These are phyloP conservation scores for Philantomba maxwellii DNA, from an alignment of 2,113 vertebrate genomes.

Conservation along the genomic window DNA sequence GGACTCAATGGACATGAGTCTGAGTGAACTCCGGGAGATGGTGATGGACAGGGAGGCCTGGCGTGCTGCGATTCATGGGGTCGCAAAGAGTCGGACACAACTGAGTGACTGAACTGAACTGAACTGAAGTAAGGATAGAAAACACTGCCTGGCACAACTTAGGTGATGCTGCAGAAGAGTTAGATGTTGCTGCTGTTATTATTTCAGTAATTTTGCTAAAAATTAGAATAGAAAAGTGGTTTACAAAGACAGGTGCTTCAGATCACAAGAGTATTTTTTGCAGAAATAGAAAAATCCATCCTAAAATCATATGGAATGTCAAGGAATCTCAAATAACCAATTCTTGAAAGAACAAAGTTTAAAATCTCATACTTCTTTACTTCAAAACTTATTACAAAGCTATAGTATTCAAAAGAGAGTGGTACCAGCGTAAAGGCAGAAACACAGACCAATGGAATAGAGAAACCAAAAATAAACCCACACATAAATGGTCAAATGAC, in stretches of 20 bases:
- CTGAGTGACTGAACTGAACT: too few relatives aligned
- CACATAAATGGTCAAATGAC: neutral
- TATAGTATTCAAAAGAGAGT: neutral
- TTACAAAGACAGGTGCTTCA: neutral
- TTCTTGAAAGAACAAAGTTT: neutral
- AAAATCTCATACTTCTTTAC: neutral
- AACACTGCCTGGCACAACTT: neutral
- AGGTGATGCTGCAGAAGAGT: neutral
- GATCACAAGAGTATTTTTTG: neutral
- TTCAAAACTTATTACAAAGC: neutral
- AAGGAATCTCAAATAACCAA: neutral
- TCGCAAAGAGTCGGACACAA: too few relatives aligned
- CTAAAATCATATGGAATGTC: neutral
- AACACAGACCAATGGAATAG: neutral
- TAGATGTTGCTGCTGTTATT: neutral
- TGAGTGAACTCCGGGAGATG: too few relatives aligned
- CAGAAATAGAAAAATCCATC: neutral
- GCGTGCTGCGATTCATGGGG: too few relatives aligned
- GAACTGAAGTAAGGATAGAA: neutral
- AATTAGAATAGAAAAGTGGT: neutral
- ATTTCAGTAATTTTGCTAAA: neutral
- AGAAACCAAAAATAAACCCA: neutral
- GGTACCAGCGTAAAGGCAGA: neutral
- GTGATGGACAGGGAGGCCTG: too few relatives aligned
- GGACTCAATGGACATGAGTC: too few relatives aligned